These are phyloP conservation scores for Diabrotica virgifera DNA, from an alignment of 1,140 invertebrate genomes.

Conservation along the genomic window DNA sequence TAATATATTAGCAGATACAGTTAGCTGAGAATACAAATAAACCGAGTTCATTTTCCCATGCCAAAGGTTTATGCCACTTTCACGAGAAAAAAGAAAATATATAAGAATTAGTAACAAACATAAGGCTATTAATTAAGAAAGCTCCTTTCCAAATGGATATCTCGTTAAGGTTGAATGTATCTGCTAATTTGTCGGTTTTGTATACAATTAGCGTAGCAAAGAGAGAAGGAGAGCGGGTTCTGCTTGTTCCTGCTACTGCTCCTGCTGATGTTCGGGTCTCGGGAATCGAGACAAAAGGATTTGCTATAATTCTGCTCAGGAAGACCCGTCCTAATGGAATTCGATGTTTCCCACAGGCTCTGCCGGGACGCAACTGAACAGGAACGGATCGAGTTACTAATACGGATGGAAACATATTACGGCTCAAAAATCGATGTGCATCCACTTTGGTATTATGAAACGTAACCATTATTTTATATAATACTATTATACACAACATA, in stretches of 20 bases:
- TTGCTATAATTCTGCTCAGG: constrained; percentile 27
- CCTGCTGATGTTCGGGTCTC: constrained; percentile 2
- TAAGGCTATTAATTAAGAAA: constrained; percentile 3
- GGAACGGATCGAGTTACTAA: constrained; percentile 1
- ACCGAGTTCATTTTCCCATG: background rate
- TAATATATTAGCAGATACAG: too few relatives aligned
- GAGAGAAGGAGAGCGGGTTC: constrained; percentile 1
- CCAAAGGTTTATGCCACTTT: background rate
- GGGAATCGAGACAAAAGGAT: constrained; percentile 26
- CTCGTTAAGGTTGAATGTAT: constrained; percentile 2
- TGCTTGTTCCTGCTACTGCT: background rate
- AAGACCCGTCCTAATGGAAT: constrained; percentile 8
- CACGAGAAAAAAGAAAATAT: background rate
- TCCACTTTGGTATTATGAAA: too few relatives aligned
- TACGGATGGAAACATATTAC: too few relatives aligned
- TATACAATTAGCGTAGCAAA: constrained; percentile 20
- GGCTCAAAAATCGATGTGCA: too few relatives aligned
- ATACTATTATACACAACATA: too few relatives aligned
- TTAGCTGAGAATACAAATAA: too few relatives aligned
- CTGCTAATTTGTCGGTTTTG: constrained; percentile 30
- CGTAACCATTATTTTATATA: too few relatives aligned
- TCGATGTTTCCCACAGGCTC: background rate
- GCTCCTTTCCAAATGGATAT: constrained; percentile 1
- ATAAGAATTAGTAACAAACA: background rate
- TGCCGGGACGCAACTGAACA: background rate